Conservation (phyloP, 2,797 vertebrate species). For the Paratrypauchen microcephalus region DNA sequence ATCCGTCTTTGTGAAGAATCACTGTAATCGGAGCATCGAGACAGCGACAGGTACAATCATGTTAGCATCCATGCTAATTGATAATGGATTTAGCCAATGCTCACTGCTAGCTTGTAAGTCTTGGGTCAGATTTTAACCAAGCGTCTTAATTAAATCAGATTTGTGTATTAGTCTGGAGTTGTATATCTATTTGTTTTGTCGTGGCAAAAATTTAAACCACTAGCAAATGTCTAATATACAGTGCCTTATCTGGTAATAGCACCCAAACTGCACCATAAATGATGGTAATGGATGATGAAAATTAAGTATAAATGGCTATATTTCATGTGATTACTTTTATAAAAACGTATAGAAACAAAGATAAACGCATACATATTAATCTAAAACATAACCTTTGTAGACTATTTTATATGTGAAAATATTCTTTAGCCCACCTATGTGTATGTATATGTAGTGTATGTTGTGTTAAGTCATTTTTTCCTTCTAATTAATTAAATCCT, state of each 20-base stretch:
- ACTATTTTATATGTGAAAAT: too few species aligned
- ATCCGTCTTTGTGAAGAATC: not conserved
- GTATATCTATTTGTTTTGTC: not conserved
- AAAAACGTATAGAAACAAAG: too few species aligned
- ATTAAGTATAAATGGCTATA: too few species aligned
- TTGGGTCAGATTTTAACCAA: not conserved
- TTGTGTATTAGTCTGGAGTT: not conserved
- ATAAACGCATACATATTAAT: too few species aligned
- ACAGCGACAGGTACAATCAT: slow-evolving; percentile 50
- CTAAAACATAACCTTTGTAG: too few species aligned
- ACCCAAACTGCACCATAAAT: not conserved
- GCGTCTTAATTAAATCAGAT: slow-evolving; percentile 23
- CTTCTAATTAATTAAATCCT: not conserved
- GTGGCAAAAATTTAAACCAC: not conserved
- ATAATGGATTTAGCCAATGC: slow-evolving; percentile 2
- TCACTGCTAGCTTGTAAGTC: not conserved
- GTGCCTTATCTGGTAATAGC: not conserved
- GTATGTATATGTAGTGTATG: too few species aligned
- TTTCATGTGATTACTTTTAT: not conserved
- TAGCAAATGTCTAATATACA: not conserved
- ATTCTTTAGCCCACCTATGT: too few species aligned
- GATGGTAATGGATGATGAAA: too few species aligned
- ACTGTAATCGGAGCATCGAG: slow-evolving; percentile 16
- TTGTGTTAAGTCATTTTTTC: not conserved
- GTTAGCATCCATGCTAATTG: slow-evolving; percentile 47